Conservation (phyloP, 2,888 invertebrate species). For the Cheilosia soror region DNA sequence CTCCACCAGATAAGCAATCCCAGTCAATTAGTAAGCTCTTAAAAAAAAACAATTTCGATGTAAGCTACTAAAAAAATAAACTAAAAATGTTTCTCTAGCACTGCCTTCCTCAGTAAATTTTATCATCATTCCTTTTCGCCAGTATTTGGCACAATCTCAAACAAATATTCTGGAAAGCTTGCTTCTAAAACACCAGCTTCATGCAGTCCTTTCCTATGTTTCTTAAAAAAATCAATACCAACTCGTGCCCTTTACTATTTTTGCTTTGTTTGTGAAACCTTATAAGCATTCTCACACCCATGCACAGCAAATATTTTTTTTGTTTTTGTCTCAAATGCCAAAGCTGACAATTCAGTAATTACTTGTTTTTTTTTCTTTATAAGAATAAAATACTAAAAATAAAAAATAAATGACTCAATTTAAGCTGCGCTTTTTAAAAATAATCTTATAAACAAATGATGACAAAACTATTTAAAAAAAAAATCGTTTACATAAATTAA, state of each 20-base stretch:
- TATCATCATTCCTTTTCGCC: too few relatives aligned
- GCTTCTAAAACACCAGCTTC: neutral
- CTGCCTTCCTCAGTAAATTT: too few relatives aligned
- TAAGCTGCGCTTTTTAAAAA: slow-evolving; percentile 67
- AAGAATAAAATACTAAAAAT: slow-evolving; percentile 47
- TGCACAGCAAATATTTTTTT: slow-evolving; percentile 54
- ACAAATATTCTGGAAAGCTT: too few relatives aligned
- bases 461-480: slow-evolving; percentile 42
- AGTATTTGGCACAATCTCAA: too few relatives aligned
- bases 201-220: neutral
- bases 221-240: neutral
- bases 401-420: slow-evolving; percentile 69
- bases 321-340: slow-evolving; percentile 50
- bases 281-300: neutral
- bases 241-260: neutral
- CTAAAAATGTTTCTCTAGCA: too few relatives aligned
- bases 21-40: too few relatives aligned
- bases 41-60: too few relatives aligned
- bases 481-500: slow-evolving; percentile 58
- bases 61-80: too few relatives aligned
- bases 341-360: slow-evolving; percentile 34
- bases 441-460: slow-evolving; percentile 38
- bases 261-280: neutral
- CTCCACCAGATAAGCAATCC: too few relatives aligned
- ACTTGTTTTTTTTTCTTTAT: slow-evolving; percentile 24